Base-by-base conservation (phyloP, 2,797 vertebrate species). In the Gobio occitaniae region DNA sequence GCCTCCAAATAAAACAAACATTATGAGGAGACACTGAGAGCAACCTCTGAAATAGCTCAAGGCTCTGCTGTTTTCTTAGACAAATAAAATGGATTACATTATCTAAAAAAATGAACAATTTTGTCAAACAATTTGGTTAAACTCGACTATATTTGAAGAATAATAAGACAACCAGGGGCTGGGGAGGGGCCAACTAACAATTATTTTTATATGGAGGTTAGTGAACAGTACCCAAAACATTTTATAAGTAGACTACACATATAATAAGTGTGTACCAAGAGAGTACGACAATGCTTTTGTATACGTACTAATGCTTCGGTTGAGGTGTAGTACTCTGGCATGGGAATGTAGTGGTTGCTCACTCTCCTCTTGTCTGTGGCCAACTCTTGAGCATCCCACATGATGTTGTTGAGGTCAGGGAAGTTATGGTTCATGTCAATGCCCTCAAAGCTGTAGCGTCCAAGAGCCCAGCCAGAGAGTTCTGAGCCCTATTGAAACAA, bases 391-490 rank as follows among this genome's bases (percentile, higher is more conserved):
- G 96, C 93, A 0, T 97, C 95, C 98, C 98, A 99, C 92, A 99
- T 94, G 9, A 96, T 95, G 54, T 95, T 97, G 94, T 99, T 99
- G 83, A 99, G 95, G 90, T 99, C 97, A 0, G 98, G 97, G 2
- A 99, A 99, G 93, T 99, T 99, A 89, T 98, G 97, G 89, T 99
- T 99, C 91, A 99, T 93, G 88, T 99, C 98, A 56, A 98, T 97
- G 88, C 96, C 95, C 80, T 99, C 97, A 0, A 93, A 93, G 32
- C 89, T 99, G 96, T 96, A 98, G 16, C 98, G 97, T 32, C 98
- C 98, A 0, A 95, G 92, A 0, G 96, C 97, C 98, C 98, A 99
- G 5, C 97, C 97, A 0, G 95, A 94, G 84, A 99, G 93, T 91
- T 99, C 98, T 0, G 98, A 99, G 68, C 98, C 98, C 98, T 99